phyloP scores from a whole-genome alignment of 2,888 invertebrate genomes.

The Odontothrips loti region DNA sequence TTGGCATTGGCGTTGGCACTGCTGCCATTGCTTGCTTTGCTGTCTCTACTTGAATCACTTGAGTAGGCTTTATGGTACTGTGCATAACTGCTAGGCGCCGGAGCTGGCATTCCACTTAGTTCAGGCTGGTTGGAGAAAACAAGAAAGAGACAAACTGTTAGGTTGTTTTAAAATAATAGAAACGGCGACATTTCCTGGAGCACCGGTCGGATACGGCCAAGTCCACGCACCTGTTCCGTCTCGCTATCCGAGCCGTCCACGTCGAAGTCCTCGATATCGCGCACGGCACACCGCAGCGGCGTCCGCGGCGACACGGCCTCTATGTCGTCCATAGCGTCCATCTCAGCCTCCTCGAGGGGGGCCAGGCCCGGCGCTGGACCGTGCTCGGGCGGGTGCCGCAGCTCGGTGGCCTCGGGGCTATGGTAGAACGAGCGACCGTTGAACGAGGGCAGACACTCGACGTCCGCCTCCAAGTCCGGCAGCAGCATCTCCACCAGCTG shows the following conservation, averaged over 20 bases:
- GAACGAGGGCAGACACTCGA: slow-evolving; percentile 48
- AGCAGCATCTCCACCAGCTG: slow-evolving; percentile 71
- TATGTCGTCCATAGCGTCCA: slow-evolving; percentile 33
- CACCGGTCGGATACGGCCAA: too few relatives aligned
- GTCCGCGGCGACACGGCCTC: slow-evolving; percentile 40
- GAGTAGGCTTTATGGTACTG: slow-evolving; percentile 32
- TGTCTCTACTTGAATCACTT: slow-evolving; percentile 38
- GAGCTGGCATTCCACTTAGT: neutral
- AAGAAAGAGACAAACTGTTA: neutral
- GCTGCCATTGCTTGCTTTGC: slow-evolving; percentile 42
- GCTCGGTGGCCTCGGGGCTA: slow-evolving; percentile 53
- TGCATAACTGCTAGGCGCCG: neutral
- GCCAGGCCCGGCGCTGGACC: neutral
- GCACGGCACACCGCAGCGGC: neutral
- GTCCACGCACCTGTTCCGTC: neutral
- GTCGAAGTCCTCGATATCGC: neutral
- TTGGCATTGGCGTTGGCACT: slow-evolving; percentile 36
- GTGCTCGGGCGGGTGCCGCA: slow-evolving; percentile 37
- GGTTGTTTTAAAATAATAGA: neutral
- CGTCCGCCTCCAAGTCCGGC: slow-evolving; percentile 54
- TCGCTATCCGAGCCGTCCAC: neutral
- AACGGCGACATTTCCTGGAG: neutral
- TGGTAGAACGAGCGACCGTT: slow-evolving; percentile 61
- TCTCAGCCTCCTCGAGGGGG: neutral
- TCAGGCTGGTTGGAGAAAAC: neutral